Conservation (phyloP, 2,113 vertebrate species). For the Podarcis raffonei region DNA sequence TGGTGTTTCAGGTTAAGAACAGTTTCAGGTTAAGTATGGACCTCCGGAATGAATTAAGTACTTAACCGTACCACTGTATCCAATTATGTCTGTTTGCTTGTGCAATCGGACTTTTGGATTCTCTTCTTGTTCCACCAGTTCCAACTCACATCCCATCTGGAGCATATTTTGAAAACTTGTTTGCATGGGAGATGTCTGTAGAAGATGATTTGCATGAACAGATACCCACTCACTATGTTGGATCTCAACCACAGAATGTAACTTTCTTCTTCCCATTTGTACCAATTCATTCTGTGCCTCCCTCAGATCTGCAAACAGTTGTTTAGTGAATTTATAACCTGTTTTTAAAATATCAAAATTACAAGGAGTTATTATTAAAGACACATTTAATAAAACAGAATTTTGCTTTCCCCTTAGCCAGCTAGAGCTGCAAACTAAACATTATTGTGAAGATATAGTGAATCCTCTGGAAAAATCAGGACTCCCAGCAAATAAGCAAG, state of each 20-base stretch:
- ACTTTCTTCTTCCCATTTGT: neutral
- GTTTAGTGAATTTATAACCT: neutral
- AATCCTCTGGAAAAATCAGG: neutral
- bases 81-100: too few species aligned
- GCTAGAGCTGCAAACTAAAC: conserved; percentile 24
- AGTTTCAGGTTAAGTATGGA: too few species aligned
- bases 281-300: neutral
- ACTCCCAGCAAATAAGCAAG: neutral
- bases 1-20: too few species aligned
- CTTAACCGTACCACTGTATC: too few species aligned
- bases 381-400: conserved; percentile 6
- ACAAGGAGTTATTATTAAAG: neutral
- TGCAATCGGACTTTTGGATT: too few species aligned
- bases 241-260: neutral
- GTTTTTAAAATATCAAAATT: neutral
- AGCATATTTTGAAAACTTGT: too few species aligned
- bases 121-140: too few species aligned
- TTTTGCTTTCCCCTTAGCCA: conserved; percentile 28
- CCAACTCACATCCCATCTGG: too few species aligned
- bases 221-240: too few species aligned
- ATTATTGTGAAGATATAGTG: conserved; percentile 10
- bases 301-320: neutral
- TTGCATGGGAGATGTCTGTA: too few species aligned
- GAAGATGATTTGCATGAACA: too few species aligned
- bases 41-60: too few species aligned